Evolutionary conservation across 2,888 invertebrate genomes (phyloP).

Genomic region (Chrysolina oricalcia): DNA sequence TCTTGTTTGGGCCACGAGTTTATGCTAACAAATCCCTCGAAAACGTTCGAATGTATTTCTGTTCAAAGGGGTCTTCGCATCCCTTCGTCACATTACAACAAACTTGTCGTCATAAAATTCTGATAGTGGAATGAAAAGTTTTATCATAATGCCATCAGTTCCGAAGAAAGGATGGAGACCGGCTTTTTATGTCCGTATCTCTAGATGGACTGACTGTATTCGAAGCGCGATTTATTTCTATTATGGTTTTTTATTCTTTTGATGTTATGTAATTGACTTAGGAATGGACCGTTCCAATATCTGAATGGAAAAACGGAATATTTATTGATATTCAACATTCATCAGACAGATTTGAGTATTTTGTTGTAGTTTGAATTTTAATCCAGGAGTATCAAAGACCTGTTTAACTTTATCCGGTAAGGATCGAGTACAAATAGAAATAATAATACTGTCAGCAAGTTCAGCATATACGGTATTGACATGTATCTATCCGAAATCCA

Average conservation of each 20-base stretch:
- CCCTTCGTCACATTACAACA: constrained; percentile 34
- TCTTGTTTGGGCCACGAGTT: constrained; percentile 44
- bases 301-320: background rate
- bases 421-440: too few species aligned
- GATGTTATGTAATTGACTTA: background rate
- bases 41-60: constrained; percentile 46
- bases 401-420: too few species aligned
- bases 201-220: background rate
- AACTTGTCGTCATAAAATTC: constrained; percentile 39
- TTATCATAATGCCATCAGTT: constrained; percentile 33
- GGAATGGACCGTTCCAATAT: background rate
- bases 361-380: too few species aligned
- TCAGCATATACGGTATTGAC: too few species aligned
- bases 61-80: constrained; percentile 5
- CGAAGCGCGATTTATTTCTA: background rate
- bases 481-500: too few species aligned
- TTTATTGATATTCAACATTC: too few species aligned
- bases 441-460: too few species aligned
- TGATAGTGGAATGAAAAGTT: constrained; percentile 38
- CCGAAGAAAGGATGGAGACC: constrained; percentile 21
- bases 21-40: constrained; percentile 45
- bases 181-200: constrained; percentile 18
- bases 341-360: too few species aligned
- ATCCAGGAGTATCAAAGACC: too few species aligned
- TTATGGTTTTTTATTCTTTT: constrained; percentile 13